Conservation (phyloP, 2,113 vertebrate species). For the Microtus richardsoni region DNA sequence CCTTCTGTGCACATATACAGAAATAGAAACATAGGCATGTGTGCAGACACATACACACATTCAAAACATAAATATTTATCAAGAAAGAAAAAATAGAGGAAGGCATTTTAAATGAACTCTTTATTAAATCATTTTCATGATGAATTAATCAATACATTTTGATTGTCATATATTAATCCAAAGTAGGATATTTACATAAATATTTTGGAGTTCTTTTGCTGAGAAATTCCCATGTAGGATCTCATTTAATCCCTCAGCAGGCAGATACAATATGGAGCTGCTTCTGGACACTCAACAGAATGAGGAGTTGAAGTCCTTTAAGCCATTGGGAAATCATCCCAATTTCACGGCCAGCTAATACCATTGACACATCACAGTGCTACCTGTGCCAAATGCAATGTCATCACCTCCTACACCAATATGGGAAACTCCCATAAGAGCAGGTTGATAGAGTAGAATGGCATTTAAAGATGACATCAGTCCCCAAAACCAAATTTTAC, state of each 20-base stretch:
- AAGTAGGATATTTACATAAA: background rate
- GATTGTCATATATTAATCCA: background rate
- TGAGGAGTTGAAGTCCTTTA: background rate
- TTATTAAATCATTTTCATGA: background rate
- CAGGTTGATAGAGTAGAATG: background rate
- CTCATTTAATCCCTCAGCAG: background rate
- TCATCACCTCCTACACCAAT: rapidly evolving
- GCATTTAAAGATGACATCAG: background rate
- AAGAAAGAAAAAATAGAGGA: background rate
- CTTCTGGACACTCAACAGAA: background rate
- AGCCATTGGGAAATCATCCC: background rate
- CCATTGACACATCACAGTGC: background rate
- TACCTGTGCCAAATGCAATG: background rate
- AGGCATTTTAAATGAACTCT: background rate
- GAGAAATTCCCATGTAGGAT: background rate
- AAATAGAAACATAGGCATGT: too few relatives aligned
- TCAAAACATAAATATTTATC: background rate
- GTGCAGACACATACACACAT: background rate
- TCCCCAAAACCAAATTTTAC: background rate
- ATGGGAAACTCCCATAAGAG: background rate
- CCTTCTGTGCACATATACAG: background rate
- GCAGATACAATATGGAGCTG: background rate
- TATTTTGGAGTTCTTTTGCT: background rate
- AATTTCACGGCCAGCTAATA: background rate
- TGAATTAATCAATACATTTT: background rate